Base-by-base conservation (phyloP, 2,888 invertebrate species). In the Syrista parreyssii region DNA sequence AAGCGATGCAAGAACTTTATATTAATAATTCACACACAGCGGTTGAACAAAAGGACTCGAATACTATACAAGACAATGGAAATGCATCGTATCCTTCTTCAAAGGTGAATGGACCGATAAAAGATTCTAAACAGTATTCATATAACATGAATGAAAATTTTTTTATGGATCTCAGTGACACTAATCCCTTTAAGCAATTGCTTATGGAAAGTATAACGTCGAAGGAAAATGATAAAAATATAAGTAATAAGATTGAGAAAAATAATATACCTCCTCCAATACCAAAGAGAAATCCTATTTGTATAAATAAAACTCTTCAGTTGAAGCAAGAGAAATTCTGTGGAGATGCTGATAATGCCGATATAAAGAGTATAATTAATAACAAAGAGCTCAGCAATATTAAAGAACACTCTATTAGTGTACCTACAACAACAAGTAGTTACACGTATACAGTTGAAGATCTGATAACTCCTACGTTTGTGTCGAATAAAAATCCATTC, bases 171-270 rank as follows among this genome's bases (percentile, higher is more conserved):
- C 12, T 78, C 9, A 6, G 9, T 4, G 78, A 80, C 4, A 80
- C 82, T 0, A 83, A 84, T 79, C 84, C 84, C 0, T 84, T 84
- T 75, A 81, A 79, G 72, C 6, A 40, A 11, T 34, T 77, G 31
- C 12, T 78, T n/a, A 55, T 55, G 9, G 23, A 55, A 9, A 55
- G 2, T 55, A 55, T 9, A 23, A 23, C 9, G 23, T 23, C 55
- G 55, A 55, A 55, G 23, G 31, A 69, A 1, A 73, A 75, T 15
- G 12, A 11, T 9, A n/a, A 32, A 12, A 30, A 55, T 73, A n/a
- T 30, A 23, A 55, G 6, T 55, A 55, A 15, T 9, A 55, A 23
- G 23, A 23, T 2, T 23, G 11, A 34, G 12, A 4, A 11, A 12
- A 68, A 12, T 30, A 12, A 32, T 2, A 3, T 36, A 35, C 69